Evolutionary conservation across 2,888 invertebrate species (phyloP), one percentile per base, ranked within the genome.

Genomic region (Dynastes hyllus): DNA sequence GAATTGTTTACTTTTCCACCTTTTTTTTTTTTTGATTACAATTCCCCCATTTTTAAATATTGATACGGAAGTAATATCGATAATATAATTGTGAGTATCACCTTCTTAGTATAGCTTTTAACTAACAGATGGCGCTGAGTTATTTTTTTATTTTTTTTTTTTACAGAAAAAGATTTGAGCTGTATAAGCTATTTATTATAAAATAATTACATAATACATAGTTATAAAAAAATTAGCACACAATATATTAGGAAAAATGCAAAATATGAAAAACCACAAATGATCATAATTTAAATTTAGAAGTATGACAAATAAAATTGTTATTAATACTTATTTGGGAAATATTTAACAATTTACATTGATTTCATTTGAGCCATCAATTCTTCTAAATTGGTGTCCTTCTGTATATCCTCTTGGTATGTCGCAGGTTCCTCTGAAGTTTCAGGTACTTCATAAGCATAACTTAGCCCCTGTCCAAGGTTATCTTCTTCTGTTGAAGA

Each of bases 351-450:
- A 8, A 22, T 22, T 61, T 77, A 97, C 88, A 97, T 93, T 27
- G 93, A 91, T 90, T 97, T 97, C 95, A 98, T 95, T 89, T 96
- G 94, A 80, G 94, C 94, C 96, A 97, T 97, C 81, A 98, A 91
- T 76, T 98, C 97, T 79, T 98, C 98, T 75, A 98, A 91, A 81
- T 94, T 95, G 2, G 93, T 89, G 79, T 92, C 93, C 79, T 84
- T 85, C 0, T 90, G 76, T 9, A 40, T 32, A 22, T 16, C 67
- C 27, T 58, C 78, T 9, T 32, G 67, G 27, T 45, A 66, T 16
- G 50, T 61, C 51, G 22, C 11, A 13, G 90, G 89, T 70, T 89
- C 88, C 80, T 86, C 88, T 82, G 61, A 37, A 6, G 90, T 89
- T 6, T 88, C 90, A 0, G 94, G 94, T 51, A 93, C 90, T 45